Evolutionary conservation across 2,888 invertebrate genomes (phyloP).

Genomic region (Agrochola lota): DNA sequence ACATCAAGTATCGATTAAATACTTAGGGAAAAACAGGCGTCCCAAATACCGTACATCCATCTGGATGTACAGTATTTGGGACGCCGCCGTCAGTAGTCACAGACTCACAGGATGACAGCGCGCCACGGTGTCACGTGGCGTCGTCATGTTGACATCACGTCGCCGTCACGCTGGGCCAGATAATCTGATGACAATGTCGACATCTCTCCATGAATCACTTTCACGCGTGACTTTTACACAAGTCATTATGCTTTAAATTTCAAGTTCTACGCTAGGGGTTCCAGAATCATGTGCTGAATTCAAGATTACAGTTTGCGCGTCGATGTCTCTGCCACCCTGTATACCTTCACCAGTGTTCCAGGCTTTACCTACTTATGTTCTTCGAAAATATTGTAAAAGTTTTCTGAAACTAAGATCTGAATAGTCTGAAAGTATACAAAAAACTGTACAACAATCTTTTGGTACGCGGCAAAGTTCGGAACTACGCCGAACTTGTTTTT

Average conservation of each 20-base stretch:
- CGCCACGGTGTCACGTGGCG: not conserved
- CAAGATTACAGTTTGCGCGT: no score
- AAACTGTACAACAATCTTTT: not conserved
- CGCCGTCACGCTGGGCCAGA: constrained; percentile 46
- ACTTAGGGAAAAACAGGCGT: not conserved
- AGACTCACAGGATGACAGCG: constrained; percentile 8
- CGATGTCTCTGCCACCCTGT: no score
- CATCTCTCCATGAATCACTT: constrained; percentile 71
- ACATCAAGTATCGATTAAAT: not conserved
- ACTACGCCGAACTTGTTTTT: not conserved
- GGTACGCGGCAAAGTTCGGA: not conserved
- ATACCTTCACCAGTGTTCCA: not conserved
- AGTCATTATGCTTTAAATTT: constrained; percentile 26
- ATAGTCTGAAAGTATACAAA: not conserved
- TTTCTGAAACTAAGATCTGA: not conserved
- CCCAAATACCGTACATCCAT: constrained; percentile 6
- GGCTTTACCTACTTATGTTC: no score
- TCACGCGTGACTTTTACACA: constrained; percentile 29
- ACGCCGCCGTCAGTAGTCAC: constrained; percentile 14
- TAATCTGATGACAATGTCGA: constrained; percentile 73
- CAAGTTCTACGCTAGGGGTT: not conserved
- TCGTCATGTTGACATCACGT: constrained; percentile 11
- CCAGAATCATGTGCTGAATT: no score
- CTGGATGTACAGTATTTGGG: not conserved
- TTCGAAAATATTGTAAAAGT: not conserved